Conservation (phyloP, 2,797 vertebrate genomes). For the Mus spretus region DNA sequence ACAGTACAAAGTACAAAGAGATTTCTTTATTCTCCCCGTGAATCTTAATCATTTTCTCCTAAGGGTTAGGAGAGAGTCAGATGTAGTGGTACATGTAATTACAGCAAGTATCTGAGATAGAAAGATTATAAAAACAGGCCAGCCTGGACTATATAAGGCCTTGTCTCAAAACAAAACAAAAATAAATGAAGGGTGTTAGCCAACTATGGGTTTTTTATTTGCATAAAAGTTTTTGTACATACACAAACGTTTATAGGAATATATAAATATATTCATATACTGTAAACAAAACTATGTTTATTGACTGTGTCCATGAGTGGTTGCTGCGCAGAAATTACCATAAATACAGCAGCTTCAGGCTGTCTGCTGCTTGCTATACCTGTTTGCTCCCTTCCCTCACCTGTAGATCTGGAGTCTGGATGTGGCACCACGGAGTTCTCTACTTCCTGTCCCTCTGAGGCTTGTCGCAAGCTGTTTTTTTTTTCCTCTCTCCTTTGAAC, state of each 20-base stretch:
- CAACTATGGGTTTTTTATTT: constrained; percentile 16
- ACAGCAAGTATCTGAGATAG: neutral
- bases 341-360: neutral
- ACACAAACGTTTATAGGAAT: neutral
- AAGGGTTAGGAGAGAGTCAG: neutral
- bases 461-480: neutral
- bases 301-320: neutral
- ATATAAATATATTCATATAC: neutral
- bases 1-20: neutral
- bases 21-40: neutral
- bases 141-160: neutral
- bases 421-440: neutral
- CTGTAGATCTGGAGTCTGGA: neutral
- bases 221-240: neutral
- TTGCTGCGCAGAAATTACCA: neutral
- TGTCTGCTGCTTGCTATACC: no score
- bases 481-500: neutral
- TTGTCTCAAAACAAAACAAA: neutral
- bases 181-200: neutral
- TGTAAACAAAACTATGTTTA: constrained; percentile 22
- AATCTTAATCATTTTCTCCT: constrained; percentile 24
- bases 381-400: neutral
- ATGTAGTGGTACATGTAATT: neutral
- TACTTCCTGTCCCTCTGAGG: neutral
- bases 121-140: neutral